Percentiles rank a stretch among this genome's conserved stretches.
Conservation (phyloP, 2,113 vertebrate species). For the Thunnus maccoyii region DNA sequence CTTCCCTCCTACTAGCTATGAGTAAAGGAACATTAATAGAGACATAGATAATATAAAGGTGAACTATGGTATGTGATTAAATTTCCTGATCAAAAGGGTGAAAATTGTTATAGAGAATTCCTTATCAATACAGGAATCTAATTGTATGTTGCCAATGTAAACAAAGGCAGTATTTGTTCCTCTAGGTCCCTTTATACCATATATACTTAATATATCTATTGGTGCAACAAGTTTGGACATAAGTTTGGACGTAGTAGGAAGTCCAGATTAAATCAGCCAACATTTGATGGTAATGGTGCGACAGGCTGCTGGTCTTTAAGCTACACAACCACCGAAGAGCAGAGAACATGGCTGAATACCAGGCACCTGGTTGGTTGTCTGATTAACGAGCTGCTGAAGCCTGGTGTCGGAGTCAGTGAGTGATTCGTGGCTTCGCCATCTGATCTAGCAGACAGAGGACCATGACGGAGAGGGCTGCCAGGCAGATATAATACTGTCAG, state of each 20-base stretch:
- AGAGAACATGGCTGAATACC: slow-evolving; percentile 31
- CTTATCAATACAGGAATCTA: too few species aligned
- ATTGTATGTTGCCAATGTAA: too few species aligned
- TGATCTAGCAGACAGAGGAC: slow-evolving; percentile 83
- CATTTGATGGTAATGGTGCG: neutral
- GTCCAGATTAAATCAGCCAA: neutral
- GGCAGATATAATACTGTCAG: slow-evolving; percentile 83
- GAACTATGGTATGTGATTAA: too few species aligned
- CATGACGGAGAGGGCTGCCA: slow-evolving; percentile 84
- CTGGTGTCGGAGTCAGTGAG: slow-evolving; percentile 75
- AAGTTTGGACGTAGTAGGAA: neutral
- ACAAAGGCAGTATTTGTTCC: too few species aligned
- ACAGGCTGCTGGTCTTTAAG: neutral
- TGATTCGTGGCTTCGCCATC: slow-evolving; percentile 81
- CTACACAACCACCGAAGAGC: neutral
- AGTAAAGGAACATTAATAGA: too few species aligned
- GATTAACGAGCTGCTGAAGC: slow-evolving; percentile 82
- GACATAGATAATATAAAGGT: too few species aligned
- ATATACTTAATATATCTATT: too few species aligned
- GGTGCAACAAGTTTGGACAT: neutral
- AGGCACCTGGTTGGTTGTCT: slow-evolving; percentile 63
- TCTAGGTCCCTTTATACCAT: too few species aligned
- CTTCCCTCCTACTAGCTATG: too few species aligned
- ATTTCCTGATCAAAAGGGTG: too few species aligned
- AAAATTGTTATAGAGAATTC: too few species aligned